A percentile compares a stretch with the other conserved stretches of the same genome.
Conservation (phyloP, 2,888 invertebrate genomes). For the Drosophila gaucha region DNA sequence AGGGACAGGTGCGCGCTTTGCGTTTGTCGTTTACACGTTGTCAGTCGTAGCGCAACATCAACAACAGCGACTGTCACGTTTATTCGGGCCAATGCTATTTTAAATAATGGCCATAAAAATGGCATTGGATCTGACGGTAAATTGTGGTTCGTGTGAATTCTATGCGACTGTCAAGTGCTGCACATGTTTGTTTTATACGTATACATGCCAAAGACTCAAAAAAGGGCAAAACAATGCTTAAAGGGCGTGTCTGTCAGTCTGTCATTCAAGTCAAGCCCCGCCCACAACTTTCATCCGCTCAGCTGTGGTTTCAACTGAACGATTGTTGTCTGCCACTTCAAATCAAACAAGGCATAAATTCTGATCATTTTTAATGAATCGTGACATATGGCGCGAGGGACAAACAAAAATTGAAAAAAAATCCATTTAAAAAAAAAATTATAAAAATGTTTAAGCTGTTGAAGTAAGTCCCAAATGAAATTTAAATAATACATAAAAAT, state of each 20-base stretch:
- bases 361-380: conserved; percentile 4
- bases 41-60: conserved; percentile 5
- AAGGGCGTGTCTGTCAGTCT: conserved; percentile 19
- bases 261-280: background rate
- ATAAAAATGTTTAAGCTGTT: too few relatives aligned
- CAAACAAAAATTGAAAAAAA: background rate
- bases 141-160: conserved; percentile 18
- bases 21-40: conserved; percentile 46
- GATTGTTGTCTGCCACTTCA: conserved; percentile 15
- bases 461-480: too few relatives aligned
- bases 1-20: conserved; percentile 52
- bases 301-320: conserved; percentile 1
- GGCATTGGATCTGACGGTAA: conserved; percentile 40
- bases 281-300: too few relatives aligned
- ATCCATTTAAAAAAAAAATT: too few relatives aligned
- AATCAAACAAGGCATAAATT: conserved; percentile 6
- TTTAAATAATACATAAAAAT: too few relatives aligned
- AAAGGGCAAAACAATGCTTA: conserved; percentile 53
- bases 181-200: conserved; percentile 19
- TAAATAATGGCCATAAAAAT: conserved; percentile 65
- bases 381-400: background rate
- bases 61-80: conserved; percentile 49
- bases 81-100: conserved; percentile 39
- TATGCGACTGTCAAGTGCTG: conserved; percentile 33
- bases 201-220: conserved; percentile 38